These are phyloP conservation scores for Ormyrus nitidulus DNA, from an alignment of 2,888 invertebrate species.

Conservation along the genomic window DNA sequence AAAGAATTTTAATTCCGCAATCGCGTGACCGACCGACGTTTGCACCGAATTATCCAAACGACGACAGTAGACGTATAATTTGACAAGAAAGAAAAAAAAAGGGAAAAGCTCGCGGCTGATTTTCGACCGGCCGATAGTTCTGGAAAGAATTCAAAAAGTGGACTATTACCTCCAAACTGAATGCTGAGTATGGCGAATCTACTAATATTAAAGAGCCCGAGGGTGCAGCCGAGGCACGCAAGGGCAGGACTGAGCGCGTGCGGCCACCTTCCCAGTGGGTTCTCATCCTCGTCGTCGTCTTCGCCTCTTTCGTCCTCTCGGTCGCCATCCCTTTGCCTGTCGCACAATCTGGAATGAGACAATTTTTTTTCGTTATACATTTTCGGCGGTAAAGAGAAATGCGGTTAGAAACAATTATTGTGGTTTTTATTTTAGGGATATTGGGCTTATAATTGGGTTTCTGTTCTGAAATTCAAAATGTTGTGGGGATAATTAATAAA, in stretches of 20 bases:
- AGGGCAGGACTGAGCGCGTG: slow-evolving; percentile 86
- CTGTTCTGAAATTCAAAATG: neutral
- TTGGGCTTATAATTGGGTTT: neutral
- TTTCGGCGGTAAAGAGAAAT: too few relatives aligned
- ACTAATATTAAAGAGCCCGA: slow-evolving; percentile 92
- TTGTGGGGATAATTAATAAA: neutral
- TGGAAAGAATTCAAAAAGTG: slow-evolving; percentile 27
- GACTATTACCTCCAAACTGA: slow-evolving; percentile 85
- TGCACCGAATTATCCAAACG: neutral
- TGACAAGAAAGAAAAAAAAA: slow-evolving; percentile 10
- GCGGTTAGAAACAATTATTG: neutral
- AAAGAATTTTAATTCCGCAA: too few relatives aligned
- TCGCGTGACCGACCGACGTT: neutral
- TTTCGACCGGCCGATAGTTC: too few relatives aligned
- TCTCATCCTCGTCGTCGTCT: slow-evolving; percentile 74
- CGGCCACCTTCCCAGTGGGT: slow-evolving; percentile 81
- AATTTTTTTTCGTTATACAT: too few relatives aligned
- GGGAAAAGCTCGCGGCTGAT: neutral
- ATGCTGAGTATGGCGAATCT: slow-evolving; percentile 91
- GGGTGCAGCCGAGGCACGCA: slow-evolving; percentile 89
- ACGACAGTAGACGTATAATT: neutral
- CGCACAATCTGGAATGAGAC: slow-evolving; percentile 75
- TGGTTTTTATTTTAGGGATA: neutral
- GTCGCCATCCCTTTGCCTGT: slow-evolving; percentile 74
- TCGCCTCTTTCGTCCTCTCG: slow-evolving; percentile 72